Percentiles rank a stretch among this genome's conserved stretches.
Evolutionary conservation across 1,140 invertebrate genomes (phyloP).

Genomic region (Hylaeus anthracinus): DNA sequence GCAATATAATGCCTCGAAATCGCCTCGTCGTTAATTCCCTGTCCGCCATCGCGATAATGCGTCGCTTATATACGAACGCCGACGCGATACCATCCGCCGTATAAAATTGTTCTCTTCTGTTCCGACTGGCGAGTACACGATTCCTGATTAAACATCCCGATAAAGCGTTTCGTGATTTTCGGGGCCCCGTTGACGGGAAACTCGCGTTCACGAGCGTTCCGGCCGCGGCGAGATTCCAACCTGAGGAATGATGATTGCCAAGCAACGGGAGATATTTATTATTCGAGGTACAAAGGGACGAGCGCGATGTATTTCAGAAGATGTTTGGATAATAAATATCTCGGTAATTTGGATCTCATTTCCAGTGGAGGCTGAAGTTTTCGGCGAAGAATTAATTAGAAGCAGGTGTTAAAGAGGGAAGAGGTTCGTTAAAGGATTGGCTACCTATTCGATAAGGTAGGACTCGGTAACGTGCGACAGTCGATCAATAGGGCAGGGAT

Average conservation of each 20-base stretch:
- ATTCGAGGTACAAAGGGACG: no score
- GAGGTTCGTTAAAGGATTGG: no score
- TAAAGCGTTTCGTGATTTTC: conserved; percentile 37
- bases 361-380: no score
- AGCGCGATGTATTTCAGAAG: no score
- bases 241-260: not conserved
- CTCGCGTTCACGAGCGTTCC: not conserved
- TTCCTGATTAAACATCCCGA: conserved; percentile 25
- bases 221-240: not conserved
- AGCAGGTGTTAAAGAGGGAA: no score
- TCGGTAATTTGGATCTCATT: no score
- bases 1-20: conserved; percentile 60
- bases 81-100: conserved; percentile 34
- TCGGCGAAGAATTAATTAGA: no score
- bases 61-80: conserved; percentile 31
- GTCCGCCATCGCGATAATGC: conserved; percentile 54
- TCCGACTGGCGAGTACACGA: conserved; percentile 2
- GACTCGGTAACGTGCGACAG: no score
- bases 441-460: no score
- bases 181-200: no score
- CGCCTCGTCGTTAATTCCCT: conserved; percentile 59
- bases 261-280: not conserved
- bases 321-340: no score
- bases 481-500: no score
- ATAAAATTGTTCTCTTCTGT: conserved; percentile 24